Percentiles rank a stretch among this genome's conserved stretches.
phyloP scores from a whole-genome alignment of 2,888 invertebrate species.

The Drosophila cyrtoloma region DNA sequence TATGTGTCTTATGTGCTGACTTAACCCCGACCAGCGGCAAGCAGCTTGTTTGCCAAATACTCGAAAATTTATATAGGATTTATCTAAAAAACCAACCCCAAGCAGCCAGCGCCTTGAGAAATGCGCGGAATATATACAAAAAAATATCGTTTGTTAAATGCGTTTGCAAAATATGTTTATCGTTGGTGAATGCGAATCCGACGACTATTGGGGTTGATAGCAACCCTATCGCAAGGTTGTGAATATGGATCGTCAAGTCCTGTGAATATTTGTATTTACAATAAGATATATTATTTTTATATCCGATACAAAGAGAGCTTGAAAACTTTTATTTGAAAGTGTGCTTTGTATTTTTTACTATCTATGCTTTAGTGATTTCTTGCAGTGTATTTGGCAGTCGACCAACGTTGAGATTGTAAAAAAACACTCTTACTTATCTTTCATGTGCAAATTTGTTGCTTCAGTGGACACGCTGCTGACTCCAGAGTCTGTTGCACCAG shows the following conservation, averaged over 20 bases:
- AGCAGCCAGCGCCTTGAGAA: slow-evolving; percentile 22
- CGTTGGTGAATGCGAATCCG: slow-evolving; percentile 45
- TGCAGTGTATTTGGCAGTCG: slow-evolving; percentile 38
- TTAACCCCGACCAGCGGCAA: slow-evolving; percentile 39
- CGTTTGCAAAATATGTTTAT: slow-evolving; percentile 50
- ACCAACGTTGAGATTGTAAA: background rate
- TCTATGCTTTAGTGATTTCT: background rate
- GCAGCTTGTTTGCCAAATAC: slow-evolving; percentile 69
- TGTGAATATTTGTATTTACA: background rate
- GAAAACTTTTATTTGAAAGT: background rate
- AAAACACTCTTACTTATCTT: slow-evolving; percentile 39
- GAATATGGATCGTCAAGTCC: background rate
- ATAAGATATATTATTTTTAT: background rate
- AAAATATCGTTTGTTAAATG: slow-evolving; percentile 29
- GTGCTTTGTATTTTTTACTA: background rate
- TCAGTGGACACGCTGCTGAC: slow-evolving; percentile 69
- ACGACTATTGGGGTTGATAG: slow-evolving; percentile 3
- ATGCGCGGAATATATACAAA: slow-evolving; percentile 52
- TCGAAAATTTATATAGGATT: slow-evolving; percentile 60
- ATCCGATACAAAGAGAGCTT: background rate
- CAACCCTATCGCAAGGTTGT: background rate
- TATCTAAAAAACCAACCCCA: slow-evolving; percentile 48
- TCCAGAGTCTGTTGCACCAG: slow-evolving; percentile 24
- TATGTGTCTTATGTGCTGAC: slow-evolving; percentile 73
- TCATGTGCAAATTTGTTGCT: slow-evolving; percentile 75